These are phyloP conservation scores for Rhingia rostrata DNA, from an alignment of 2,888 invertebrate species.

Conservation along the genomic window DNA sequence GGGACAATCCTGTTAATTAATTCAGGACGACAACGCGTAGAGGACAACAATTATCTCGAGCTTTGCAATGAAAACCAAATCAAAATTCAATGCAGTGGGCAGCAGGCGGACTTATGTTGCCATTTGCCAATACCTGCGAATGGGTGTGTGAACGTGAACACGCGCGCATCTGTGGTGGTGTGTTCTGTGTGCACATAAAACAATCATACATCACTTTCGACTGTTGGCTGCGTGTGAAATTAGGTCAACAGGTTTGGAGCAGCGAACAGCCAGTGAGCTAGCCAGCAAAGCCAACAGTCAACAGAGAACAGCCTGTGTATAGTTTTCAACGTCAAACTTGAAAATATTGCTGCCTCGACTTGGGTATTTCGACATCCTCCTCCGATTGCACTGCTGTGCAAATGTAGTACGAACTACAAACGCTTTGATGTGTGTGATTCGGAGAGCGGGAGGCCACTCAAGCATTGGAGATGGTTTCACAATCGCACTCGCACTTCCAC, in stretches of 20 bases:
- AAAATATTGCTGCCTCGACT: slow-evolving; percentile 54
- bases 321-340: slow-evolving; percentile 68
- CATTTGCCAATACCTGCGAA: slow-evolving; percentile 73
- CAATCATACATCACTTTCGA: slow-evolving; percentile 80
- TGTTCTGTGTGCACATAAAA: slow-evolving; percentile 75
- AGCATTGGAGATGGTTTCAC: slow-evolving; percentile 69
- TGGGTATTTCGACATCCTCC: slow-evolving; percentile 70
- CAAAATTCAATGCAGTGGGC: slow-evolving; percentile 68
- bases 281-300: slow-evolving; percentile 57
- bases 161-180: slow-evolving; percentile 75
- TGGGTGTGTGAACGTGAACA: slow-evolving; percentile 76
- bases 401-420: slow-evolving; percentile 49
- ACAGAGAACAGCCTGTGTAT: slow-evolving; percentile 55
- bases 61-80: slow-evolving; percentile 64
- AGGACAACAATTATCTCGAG: slow-evolving; percentile 64
- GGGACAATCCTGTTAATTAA: slow-evolving; percentile 45
- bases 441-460: slow-evolving; percentile 70
- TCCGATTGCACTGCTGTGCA: slow-evolving; percentile 65
- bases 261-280: slow-evolving; percentile 40
- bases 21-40: slow-evolving; percentile 46
- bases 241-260: slow-evolving; percentile 83
- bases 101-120: slow-evolving; percentile 73
- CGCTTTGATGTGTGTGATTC: slow-evolving; percentile 65
- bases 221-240: slow-evolving; percentile 80
- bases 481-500: slow-evolving; percentile 56